Evolutionary conservation across 2,113 vertebrate species (phyloP).

Genomic region (Abramis brama): DNA sequence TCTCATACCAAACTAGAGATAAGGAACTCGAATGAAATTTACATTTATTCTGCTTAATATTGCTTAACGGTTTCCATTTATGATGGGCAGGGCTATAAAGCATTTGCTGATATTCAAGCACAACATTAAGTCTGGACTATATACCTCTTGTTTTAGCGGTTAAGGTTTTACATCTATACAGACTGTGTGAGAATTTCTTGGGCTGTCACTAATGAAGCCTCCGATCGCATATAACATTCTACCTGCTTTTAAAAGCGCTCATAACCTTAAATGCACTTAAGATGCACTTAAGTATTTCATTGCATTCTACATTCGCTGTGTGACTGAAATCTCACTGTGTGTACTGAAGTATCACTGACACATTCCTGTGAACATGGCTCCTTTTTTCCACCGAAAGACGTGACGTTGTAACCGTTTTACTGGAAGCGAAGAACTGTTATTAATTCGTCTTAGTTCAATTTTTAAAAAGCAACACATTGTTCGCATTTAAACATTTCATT

Average conservation of each 20-base stretch:
- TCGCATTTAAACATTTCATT: not conserved
- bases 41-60: slow-evolving; percentile 52
- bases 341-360: slow-evolving; percentile 23
- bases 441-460: not conserved
- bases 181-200: slow-evolving; percentile 52
- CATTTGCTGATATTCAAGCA: slow-evolving; percentile 74
- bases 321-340: slow-evolving; percentile 17
- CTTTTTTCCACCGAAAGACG: too few species aligned
- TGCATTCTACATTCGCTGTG: not conserved
- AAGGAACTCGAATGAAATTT: slow-evolving; percentile 34
- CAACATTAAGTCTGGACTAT: slow-evolving; percentile 79
- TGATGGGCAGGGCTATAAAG: slow-evolving; percentile 69
- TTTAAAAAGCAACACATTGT: not conserved
- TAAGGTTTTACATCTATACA: slow-evolving; percentile 67
- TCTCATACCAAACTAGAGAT: slow-evolving; percentile 60
- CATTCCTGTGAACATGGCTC: slow-evolving; percentile 14
- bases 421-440: slow-evolving; percentile 4
- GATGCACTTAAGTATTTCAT: not conserved
- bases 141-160: slow-evolving; percentile 70
- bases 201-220: slow-evolving; percentile 45
- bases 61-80: slow-evolving; percentile 67
- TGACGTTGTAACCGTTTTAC: slow-evolving; percentile 17
- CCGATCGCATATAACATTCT: slow-evolving; percentile 44
- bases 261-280: slow-evolving; percentile 31
- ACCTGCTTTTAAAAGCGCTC: slow-evolving; percentile 45